Percentiles rank a stretch among this genome's conserved stretches.
Evolutionary conservation across 1,140 invertebrate species (phyloP).

Genomic region (Bicyclus anynana): DNA sequence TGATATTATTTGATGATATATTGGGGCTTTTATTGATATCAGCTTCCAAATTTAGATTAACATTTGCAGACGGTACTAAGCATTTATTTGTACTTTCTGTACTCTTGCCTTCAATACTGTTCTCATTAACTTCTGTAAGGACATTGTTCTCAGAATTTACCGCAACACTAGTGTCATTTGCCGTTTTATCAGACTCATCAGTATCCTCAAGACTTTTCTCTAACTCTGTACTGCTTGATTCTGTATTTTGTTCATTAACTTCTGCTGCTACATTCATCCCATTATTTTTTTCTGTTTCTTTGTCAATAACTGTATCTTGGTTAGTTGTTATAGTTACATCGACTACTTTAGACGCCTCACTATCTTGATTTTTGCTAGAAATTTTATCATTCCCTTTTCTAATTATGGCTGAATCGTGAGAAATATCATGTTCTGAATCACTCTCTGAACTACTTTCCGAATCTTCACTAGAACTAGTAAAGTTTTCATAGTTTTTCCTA

Average conservation of each 20-base stretch:
- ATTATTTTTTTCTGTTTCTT: neutral
- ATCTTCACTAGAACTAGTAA: conserved; percentile 33
- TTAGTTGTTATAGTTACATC: neutral
- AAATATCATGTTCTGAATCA: conserved; percentile 15
- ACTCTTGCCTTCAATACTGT: neutral
- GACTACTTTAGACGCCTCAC: neutral
- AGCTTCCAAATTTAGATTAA: too few species aligned
- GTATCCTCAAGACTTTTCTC: too few species aligned
- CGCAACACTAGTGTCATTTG: too few species aligned
- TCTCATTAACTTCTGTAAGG: too few species aligned
- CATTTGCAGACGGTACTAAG: neutral
- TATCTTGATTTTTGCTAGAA: neutral
- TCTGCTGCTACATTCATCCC: neutral
- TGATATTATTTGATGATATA: too few species aligned
- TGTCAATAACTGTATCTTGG: too few species aligned
- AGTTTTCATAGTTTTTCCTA: conserved; percentile 45
- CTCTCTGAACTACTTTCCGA: conserved; percentile 36
- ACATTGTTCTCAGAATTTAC: too few species aligned
- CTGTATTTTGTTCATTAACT: conserved; percentile 1
- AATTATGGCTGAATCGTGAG: conserved; percentile 3
- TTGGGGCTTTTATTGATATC: too few species aligned
- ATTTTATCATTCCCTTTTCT: neutral
- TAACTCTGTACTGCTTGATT: neutral
- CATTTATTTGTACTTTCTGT: neutral
- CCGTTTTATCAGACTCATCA: too few species aligned